Base-by-base conservation (phyloP, 1,140 invertebrate species). In the Danaus melanippus region DNA sequence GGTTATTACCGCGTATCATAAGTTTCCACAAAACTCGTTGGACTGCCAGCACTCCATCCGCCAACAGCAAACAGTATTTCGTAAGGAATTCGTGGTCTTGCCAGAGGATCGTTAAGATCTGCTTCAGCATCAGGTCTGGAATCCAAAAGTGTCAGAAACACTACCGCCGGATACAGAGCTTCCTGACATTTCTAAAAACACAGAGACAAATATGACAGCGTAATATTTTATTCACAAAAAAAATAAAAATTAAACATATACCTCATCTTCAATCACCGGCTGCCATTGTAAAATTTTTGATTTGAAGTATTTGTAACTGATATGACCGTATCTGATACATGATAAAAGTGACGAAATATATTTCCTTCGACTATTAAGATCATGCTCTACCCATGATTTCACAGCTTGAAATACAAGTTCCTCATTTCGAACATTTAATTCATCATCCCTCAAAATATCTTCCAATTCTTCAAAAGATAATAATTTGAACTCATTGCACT, bases 1-100 rank as follows among this genome's bases (percentile, higher is more conserved):
- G 32, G 42, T 32, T 15, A 10, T 53, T 66, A 88, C 88, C 86
- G 85, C 46, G 88, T 89, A 60, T 95, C 93, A 79, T 94, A 95
- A 7, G 91, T 93, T 85, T 95, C 94, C 12, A 95, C 88, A 66
- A 92, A 91, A 84, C 90, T 94, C 0, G 93, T 94, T 1, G 93
- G 93, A 58, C 91, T 92, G 10, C 93, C 93, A 3, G 91, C 91
- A 66, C 91, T 93, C 94, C 94, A 96, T 6, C 94, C 94, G 12
- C 92, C 92, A 47, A 94, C 89, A 7, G 91, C 90, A 69, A 94
- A 93, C 1, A 94, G 69, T 47, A 93, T 89, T 68, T 93, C 91
- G 60, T 91, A 89, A 0, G 93, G 92, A 43, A 93, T 88, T 52
- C 93, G 73, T 0, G 92, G 91, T 45, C 91, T 76, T 10, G 89